Percentiles rank a stretch among this genome's conserved stretches.
phyloP scores from a whole-genome alignment of 53 echinoderm and acorn worm species.

The Arbacia lixula region DNA sequence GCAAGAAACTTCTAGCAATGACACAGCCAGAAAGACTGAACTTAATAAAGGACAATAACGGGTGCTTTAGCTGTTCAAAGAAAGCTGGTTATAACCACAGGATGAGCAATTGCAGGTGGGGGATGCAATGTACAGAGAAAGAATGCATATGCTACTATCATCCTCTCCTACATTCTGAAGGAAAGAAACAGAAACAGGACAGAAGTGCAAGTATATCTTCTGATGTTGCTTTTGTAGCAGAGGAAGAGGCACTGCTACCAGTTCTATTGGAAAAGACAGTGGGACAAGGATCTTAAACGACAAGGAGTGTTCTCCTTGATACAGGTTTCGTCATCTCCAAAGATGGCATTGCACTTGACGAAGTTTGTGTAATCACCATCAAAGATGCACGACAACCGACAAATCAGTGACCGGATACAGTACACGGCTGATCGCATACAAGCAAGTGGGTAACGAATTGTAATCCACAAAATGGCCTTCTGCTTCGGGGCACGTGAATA shows the following conservation, averaged over 20 bases:
- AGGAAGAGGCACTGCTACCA: constrained; percentile 55
- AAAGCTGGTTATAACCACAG: constrained; percentile 64
- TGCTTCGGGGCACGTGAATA: too few relatives aligned
- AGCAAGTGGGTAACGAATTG: too few relatives aligned
- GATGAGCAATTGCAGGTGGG: constrained; percentile 63
- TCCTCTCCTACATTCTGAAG: constrained; percentile 41
- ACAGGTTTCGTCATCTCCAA: too few relatives aligned
- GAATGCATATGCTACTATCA: constrained; percentile 59
- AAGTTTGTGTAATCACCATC: too few relatives aligned
- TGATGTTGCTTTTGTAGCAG: not conserved
- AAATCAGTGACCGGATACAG: too few relatives aligned
- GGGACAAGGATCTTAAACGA: constrained; percentile 16
- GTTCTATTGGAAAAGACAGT: constrained; percentile 44
- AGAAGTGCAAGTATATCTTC: too few relatives aligned
- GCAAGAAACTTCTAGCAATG: constrained; percentile 47
- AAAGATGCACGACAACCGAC: too few relatives aligned
- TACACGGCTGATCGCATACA: too few relatives aligned
- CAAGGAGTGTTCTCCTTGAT: too few relatives aligned
- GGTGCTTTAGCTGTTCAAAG: constrained; percentile 79
- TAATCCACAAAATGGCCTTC: too few relatives aligned
- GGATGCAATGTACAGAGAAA: constrained; percentile 62
- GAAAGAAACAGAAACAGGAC: too few relatives aligned
- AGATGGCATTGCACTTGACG: too few relatives aligned
- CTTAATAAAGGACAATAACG: constrained; percentile 63
- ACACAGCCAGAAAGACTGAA: constrained; percentile 52